Percentiles rank a stretch among this genome's conserved stretches.
Evolutionary conservation across 1,140 invertebrate species (phyloP).

Genomic region (Ceratina australensis): DNA sequence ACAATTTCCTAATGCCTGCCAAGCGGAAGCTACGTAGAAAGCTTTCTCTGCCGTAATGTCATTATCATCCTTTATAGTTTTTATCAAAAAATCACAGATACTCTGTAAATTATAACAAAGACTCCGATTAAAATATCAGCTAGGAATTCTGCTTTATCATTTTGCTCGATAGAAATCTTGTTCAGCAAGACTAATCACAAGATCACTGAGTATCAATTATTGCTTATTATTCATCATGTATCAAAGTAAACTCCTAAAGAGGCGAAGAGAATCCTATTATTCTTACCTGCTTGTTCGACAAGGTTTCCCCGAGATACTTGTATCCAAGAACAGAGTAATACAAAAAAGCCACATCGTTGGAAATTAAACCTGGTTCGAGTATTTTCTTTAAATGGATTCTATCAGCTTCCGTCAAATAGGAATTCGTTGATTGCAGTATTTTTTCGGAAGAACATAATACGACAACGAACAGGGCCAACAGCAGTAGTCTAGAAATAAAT

Average conservation of each 20-base stretch:
- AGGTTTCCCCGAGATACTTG: conserved; percentile 77
- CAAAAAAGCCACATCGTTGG: conserved; percentile 78
- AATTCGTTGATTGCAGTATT: conserved; percentile 74
- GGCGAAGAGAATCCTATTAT: neutral
- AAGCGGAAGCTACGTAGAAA: conserved; percentile 80
- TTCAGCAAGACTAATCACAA: conserved; percentile 79
- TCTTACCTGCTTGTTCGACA: conserved; percentile 68
- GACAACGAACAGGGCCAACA: conserved; percentile 44
- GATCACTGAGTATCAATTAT: conserved; percentile 71
- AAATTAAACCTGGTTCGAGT: conserved; percentile 79
- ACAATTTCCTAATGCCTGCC: conserved; percentile 79
- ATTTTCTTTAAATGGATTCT: conserved; percentile 80
- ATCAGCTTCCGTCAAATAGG: conserved; percentile 81
- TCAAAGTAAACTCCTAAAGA: conserved; percentile 13
- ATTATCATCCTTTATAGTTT: conserved; percentile 69
- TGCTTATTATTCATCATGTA: conserved; percentile 69
- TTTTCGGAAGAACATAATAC: conserved; percentile 24
- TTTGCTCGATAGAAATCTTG: conserved; percentile 9
- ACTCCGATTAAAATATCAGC: conserved; percentile 16
- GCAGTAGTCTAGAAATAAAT: conserved; percentile 52
- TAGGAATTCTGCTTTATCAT: neutral
- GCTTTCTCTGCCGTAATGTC: conserved; percentile 78
- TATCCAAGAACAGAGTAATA: conserved; percentile 82
- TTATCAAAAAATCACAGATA: conserved; percentile 79
- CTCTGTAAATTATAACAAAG: conserved; percentile 74